Evolutionary conservation across 2,888 invertebrate genomes (phyloP), one percentile per base, ranked within the genome.

Genomic region (Microplitis manilae): DNA sequence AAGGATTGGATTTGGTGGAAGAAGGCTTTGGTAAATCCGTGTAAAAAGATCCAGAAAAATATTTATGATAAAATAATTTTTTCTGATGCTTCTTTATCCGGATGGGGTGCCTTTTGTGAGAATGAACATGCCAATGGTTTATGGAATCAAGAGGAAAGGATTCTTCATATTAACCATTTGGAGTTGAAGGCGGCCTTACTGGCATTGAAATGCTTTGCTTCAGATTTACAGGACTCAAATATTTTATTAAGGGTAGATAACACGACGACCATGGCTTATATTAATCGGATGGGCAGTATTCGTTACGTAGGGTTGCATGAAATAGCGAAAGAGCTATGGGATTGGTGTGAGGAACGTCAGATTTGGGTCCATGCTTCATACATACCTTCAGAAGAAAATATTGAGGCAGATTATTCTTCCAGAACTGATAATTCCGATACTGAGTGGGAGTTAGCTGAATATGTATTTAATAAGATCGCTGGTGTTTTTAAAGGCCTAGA

Each of bases 201-300:
- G 80, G 69, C 1, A 70, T 83, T 41, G 81, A 81, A 65, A 80
- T 81, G 79, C 65, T 82, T 82, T 70, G 82, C 81, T 5, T 68
- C 60, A 1, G 30, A 17, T 17, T 17, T 65, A 9, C 17, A 20
- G 30, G 9, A 65, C 1, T 65, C 20, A 20, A 30, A 20, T 1
- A 20, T 20, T 20, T 20, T 20, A 20, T 1, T 61, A 15, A 38
- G 70, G 81, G 73, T 77, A 4, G 83, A 81, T 73, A 83, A 83
- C 73, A 82, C 78, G 8, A 83, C 81, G 8, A 82, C 82, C 1
- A 76, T 83, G 17, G 78, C 81, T 17, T 82, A 83, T 68, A 17
- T 17, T 17, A 17, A 17, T 17, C 17, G 17, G 17, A 17, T 17
- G 17, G 17, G 17, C 17, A 1, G 17, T 17, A 1, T 17, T 17